Evolutionary conservation across 1,140 invertebrate species (phyloP), one percentile per base, ranked within the genome.

Genomic region (Drosophila guanche): DNA sequence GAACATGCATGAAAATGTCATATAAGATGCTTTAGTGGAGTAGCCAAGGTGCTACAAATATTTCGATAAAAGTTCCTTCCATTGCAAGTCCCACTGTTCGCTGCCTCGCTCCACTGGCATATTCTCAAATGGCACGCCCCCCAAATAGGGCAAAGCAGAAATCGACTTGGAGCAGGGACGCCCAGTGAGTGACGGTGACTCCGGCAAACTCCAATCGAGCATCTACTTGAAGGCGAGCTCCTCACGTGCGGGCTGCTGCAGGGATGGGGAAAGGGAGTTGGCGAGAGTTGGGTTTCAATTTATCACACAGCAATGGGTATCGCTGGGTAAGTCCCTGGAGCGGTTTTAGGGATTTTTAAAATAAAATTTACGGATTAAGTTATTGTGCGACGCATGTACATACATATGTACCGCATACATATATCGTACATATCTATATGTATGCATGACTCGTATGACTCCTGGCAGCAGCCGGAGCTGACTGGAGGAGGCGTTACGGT

Each of bases 311-410:
- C 55, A 65, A 76, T n/a, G n/a, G n/a, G n/a, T n/a, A n/a, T 62
- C 71, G 78, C 75, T 55, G 59, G 63, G 73, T 62, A 83, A 86
- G 79, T 83, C 78, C 78, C 54, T 52, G 42, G 66, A 83, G 76
- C 78, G 83, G 53, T 86, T 88, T 88, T 83, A 72, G 84, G 84
- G 83, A 86, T 86, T 86, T 86, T 72, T 69, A 73, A 89, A 88
- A 88, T 88, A 90, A 90, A 90, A 90, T 90, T 90, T 90, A 90
- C 89, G 89, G 89, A 90, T 90, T 90, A 90, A 90, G 89, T 90
- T 90, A 89, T 90, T 90, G 83, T 73, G 71, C 61, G 48, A 74
- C 60, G 72, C 33, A 72, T 52, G 69, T 62, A 37, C 33, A 20
- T 10, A 41, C 12, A 46, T 22, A 20, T 20, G 16, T 20, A 20